Percentiles rank a stretch among this genome's conserved stretches.
Evolutionary conservation across 2,797 vertebrate genomes (phyloP).

Genomic region (Pipistrellus pipistrellus): DNA sequence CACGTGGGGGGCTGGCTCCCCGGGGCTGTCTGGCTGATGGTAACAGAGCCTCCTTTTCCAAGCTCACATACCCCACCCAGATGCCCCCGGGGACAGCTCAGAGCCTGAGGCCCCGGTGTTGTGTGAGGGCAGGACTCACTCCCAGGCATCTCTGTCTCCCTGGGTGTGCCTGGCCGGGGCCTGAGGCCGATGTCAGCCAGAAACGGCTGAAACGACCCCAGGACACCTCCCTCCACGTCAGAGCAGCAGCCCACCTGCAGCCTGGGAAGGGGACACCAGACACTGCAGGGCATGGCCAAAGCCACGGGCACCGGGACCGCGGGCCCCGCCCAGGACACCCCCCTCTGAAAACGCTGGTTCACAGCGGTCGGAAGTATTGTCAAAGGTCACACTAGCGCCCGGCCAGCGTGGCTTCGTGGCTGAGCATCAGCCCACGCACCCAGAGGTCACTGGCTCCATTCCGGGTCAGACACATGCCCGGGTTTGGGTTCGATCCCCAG

Average conservation of each 20-base stretch:
- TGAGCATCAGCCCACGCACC: too few species aligned
- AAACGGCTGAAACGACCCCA: not conserved
- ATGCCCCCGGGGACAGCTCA: not conserved
- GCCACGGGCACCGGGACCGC: too few species aligned
- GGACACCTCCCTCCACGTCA: not conserved
- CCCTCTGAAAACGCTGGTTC: not conserved
- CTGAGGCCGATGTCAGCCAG: not conserved
- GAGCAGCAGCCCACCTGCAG: not conserved
- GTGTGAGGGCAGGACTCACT: not conserved
- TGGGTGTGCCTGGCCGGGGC: not conserved
- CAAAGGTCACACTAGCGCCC: not conserved
- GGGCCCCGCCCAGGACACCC: accelerated
- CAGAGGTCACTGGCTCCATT: too few species aligned
- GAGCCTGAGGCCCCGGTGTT: not conserved
- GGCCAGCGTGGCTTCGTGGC: too few species aligned
- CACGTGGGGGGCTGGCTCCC: not conserved
- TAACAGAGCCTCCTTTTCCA: not conserved
- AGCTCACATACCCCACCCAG: not conserved
- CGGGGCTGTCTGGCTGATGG: accelerated
- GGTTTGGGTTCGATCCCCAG: too few species aligned
- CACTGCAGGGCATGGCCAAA: not conserved
- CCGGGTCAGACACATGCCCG: too few species aligned
- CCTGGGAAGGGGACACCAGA: not conserved
- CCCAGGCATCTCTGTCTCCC: not conserved
- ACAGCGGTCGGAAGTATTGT: not conserved